phyloP scores from a whole-genome alignment of 2,113 vertebrate genomes.

The Hiodon alosoides region DNA sequence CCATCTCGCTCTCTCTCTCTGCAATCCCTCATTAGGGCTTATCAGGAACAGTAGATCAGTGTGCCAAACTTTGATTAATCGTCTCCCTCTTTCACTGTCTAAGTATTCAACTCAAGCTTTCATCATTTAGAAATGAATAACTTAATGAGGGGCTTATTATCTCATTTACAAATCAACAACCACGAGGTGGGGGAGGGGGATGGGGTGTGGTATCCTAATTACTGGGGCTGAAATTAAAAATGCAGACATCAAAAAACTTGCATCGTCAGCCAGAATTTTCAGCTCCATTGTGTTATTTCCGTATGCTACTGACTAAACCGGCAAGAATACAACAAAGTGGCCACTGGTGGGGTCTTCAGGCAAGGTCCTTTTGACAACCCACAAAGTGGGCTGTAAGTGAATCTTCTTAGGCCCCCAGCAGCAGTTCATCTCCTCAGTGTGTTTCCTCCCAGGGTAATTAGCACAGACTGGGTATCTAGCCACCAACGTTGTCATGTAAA shows the following conservation, averaged over 20 bases:
- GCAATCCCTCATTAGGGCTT: slow-evolving; percentile 18
- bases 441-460: slow-evolving; percentile 24
- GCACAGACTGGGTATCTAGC: slow-evolving; percentile 44
- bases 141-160: slow-evolving; percentile 15
- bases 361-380: too few relatives aligned
- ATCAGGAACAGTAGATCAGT: background rate
- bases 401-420: too few relatives aligned
- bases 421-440: too few relatives aligned
- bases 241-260: background rate
- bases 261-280: background rate
- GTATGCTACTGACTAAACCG: too few relatives aligned
- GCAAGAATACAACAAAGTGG: background rate
- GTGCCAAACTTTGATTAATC: slow-evolving; percentile 7
- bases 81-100: background rate
- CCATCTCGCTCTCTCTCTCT: too few relatives aligned
- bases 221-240: slow-evolving; percentile 3
- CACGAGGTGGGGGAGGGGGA: background rate
- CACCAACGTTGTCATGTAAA: slow-evolving; percentile 45
- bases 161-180: slow-evolving; percentile 14
- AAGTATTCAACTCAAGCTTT: background rate
- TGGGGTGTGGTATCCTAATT: slow-evolving; percentile 12
- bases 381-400: too few relatives aligned
- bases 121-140: background rate
- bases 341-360: too few relatives aligned
- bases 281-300: too few relatives aligned